phyloP scores from a whole-genome alignment of 2,113 vertebrate genomes.

The Eurystomus gularis region DNA sequence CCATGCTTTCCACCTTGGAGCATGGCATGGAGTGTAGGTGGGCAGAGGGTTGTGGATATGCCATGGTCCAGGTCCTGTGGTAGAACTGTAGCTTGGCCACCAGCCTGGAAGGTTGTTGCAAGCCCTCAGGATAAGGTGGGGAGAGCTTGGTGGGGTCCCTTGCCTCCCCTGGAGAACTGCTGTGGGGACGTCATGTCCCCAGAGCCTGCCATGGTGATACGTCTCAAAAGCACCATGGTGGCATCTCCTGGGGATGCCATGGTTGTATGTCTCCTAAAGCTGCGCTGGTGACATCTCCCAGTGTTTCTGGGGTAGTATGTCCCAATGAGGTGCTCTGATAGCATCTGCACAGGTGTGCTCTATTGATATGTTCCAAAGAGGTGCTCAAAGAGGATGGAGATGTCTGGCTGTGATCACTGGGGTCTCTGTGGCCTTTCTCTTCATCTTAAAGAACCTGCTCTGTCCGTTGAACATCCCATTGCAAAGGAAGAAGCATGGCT shows the following conservation, averaged over 20 bases:
- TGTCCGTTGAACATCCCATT: accelerated
- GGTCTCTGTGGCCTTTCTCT: background rate
- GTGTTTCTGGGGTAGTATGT: background rate
- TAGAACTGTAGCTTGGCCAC: background rate
- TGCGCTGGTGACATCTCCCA: background rate
- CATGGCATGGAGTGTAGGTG: background rate
- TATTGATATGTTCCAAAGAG: too few species aligned
- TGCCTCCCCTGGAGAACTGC: background rate
- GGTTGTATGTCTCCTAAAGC: too few species aligned
- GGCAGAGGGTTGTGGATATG: background rate
- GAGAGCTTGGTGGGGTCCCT: background rate
- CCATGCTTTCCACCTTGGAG: background rate
- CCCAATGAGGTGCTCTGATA: too few species aligned
- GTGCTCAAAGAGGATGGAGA: background rate
- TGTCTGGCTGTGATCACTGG: background rate
- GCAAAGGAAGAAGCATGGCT: accelerated
- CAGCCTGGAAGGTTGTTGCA: too few species aligned
- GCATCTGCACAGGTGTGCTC: background rate
- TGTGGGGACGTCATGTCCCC: background rate
- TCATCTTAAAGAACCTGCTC: background rate
- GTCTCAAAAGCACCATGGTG: too few species aligned
- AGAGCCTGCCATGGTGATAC: too few species aligned
- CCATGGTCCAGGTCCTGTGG: background rate
- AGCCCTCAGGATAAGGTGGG: background rate
- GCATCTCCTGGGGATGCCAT: too few species aligned